Evolutionary conservation across 2,888 invertebrate genomes (phyloP).

Genomic region (Dysmachus trigonus): DNA sequence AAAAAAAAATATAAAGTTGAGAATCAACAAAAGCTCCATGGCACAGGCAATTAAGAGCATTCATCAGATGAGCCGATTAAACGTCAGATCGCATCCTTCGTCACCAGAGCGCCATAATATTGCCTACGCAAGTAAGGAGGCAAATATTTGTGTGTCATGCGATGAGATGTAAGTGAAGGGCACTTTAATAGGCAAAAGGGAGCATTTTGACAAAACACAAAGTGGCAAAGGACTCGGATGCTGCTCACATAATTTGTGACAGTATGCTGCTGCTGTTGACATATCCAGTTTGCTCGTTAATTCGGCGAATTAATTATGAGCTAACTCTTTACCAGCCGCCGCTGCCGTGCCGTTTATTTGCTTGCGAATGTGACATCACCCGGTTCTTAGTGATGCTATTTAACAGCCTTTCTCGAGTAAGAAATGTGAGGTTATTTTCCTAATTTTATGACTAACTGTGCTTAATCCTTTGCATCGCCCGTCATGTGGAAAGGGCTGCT

Average conservation of each 20-base stretch:
- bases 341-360: constrained; percentile 32
- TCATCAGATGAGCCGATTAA: background rate
- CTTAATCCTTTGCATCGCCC: background rate
- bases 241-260: constrained; percentile 10
- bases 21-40: background rate
- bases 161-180: background rate
- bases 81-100: background rate
- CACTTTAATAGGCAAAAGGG: constrained; percentile 9
- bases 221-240: background rate
- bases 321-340: constrained; percentile 23
- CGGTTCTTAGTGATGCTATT: background rate
- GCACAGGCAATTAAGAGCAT: background rate
- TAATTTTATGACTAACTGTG: constrained; percentile 34
- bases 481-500: background rate
- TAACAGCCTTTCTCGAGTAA: background rate
- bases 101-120: background rate
- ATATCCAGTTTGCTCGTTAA: constrained; percentile 32
- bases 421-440: background rate
- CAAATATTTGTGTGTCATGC: constrained; percentile 25
- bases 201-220: background rate
- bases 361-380: constrained; percentile 16
- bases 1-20: background rate
- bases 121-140: background rate
- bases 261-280: constrained; percentile 28
- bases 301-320: constrained; percentile 41